Evolutionary conservation across 2,888 invertebrate species (phyloP).

Genomic region (Blera fallax): DNA sequence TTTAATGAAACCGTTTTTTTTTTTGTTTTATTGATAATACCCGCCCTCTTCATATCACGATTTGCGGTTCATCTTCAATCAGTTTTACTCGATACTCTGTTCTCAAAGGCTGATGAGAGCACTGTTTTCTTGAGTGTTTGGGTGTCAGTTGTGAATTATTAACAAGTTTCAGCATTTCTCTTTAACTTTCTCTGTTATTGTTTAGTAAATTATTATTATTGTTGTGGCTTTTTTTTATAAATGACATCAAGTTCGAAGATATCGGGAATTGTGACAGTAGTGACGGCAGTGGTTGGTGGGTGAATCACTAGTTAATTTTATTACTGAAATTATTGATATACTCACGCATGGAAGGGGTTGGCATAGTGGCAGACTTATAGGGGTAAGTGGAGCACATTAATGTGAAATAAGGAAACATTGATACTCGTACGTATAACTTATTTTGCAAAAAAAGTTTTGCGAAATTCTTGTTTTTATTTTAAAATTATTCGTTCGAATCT

Average conservation of each 20-base stretch:
- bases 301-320: conserved; percentile 65
- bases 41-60: conserved; percentile 36
- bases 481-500: not conserved
- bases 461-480: not conserved
- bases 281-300: conserved; percentile 12
- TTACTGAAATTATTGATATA: conserved; percentile 34
- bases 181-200: conserved; percentile 53
- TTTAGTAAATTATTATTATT: conserved; percentile 39
- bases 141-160: conserved; percentile 17
- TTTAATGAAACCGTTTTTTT: conserved; percentile 55
- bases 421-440: not conserved
- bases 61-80: conserved; percentile 39
- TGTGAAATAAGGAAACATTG: not conserved
- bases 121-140: conserved; percentile 21
- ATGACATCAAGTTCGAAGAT: conserved; percentile 40
- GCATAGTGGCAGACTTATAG: not conserved
- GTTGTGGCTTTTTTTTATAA: conserved; percentile 5
- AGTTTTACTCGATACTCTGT: not conserved
- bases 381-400: conserved; percentile 11
- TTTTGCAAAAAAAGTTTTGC: not conserved
- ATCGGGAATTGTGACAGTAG: conserved; percentile 13
- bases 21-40: conserved; percentile 46
- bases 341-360: conserved; percentile 36
- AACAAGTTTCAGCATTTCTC: conserved; percentile 18
- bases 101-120: conserved; percentile 41